These are phyloP conservation scores for Glyptemys insculpta DNA, from an alignment of 2,797 vertebrate genomes.

Conservation along the genomic window DNA sequence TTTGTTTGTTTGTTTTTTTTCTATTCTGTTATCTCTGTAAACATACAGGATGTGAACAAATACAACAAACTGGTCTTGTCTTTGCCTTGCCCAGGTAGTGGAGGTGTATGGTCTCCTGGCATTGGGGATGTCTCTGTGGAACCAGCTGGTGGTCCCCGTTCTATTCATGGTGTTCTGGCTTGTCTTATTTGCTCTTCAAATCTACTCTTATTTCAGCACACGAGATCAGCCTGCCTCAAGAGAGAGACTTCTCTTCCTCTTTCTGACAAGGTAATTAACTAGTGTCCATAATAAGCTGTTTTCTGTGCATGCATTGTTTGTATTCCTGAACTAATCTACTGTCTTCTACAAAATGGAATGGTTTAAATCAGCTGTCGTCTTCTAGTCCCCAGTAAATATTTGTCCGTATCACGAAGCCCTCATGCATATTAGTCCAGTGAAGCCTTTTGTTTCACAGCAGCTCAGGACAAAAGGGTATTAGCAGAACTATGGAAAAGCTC, in stretches of 20 bases:
- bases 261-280: conserved; percentile 92
- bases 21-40: not conserved
- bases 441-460: not conserved
- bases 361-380: not conserved
- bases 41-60: not conserved
- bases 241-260: conserved; percentile 97
- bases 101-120: conserved; percentile 97
- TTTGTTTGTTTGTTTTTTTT: not conserved
- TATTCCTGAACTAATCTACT: not conserved
- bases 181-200: conserved; percentile 96
- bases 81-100: conserved; percentile 88
- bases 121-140: conserved; percentile 98
- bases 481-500: not conserved
- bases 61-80: not conserved
- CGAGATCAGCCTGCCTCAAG: conserved; percentile 96
- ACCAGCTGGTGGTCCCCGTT: conserved; percentile 97
- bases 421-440: not conserved
- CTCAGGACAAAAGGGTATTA: not conserved
- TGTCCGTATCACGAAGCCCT: fast-evolving
- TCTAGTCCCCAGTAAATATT: not conserved
- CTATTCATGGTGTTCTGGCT: conserved; percentile 99
- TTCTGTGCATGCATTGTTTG: not conserved
- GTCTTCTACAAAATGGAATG: not conserved
- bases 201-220: conserved; percentile 98
- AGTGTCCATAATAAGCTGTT: not conserved